phyloP scores from a whole-genome alignment of 2,888 invertebrate genomes.

The Rhabditoides inermis region DNA sequence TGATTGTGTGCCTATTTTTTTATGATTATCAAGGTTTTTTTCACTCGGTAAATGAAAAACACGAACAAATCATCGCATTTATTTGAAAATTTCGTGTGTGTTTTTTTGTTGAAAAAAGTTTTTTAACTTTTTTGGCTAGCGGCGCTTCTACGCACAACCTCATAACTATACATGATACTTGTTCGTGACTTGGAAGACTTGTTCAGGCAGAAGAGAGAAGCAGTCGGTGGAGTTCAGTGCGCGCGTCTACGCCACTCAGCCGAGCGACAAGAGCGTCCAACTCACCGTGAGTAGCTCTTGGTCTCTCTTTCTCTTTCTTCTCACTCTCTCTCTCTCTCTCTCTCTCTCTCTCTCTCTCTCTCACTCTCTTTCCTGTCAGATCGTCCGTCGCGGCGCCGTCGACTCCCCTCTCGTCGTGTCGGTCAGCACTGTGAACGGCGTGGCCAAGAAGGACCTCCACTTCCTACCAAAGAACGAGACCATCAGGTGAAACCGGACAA shows the following conservation, averaged over 20 bases:
- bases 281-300: slow-evolving; percentile 14
- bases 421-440: slow-evolving; percentile 61
- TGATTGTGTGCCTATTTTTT: too few relatives aligned
- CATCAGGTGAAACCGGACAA: not conserved
- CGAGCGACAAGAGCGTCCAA: slow-evolving; percentile 16
- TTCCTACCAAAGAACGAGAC: slow-evolving; percentile 58
- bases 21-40: too few relatives aligned
- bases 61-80: not conserved
- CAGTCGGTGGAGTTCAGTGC: slow-evolving; percentile 37
- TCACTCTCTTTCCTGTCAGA: slow-evolving; percentile 15
- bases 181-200: too few relatives aligned
- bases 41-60: not conserved
- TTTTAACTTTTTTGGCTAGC: too few relatives aligned
- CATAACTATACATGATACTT: too few relatives aligned
- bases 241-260: slow-evolving; percentile 24
- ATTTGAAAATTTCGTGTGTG: too few relatives aligned
- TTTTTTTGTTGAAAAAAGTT: too few relatives aligned
- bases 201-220: too few relatives aligned
- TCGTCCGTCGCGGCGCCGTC: slow-evolving; percentile 30
- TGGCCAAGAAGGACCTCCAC: slow-evolving; percentile 60
- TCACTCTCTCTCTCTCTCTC: slow-evolving; percentile 1
- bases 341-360: not conserved
- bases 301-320: not conserved
- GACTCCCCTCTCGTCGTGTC: slow-evolving; percentile 44
- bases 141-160: too few relatives aligned